phyloP scores from a whole-genome alignment of 2,888 invertebrate species.

The Nephrotoma guestfalica region DNA sequence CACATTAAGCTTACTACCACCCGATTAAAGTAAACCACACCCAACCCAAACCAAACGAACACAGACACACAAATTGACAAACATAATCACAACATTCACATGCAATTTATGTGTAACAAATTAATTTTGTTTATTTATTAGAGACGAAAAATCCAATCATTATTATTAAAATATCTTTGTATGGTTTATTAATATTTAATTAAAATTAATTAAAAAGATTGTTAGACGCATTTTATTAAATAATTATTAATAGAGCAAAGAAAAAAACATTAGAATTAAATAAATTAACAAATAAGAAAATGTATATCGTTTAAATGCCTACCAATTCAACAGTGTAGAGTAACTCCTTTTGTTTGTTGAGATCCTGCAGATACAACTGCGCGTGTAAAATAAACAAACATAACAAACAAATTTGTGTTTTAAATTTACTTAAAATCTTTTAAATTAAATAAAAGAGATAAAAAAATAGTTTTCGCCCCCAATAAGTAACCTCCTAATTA shows the following conservation, averaged over 20 bases:
- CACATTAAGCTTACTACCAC: neutral
- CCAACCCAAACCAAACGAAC: neutral
- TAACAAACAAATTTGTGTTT: slow-evolving; percentile 1
- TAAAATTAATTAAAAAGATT: neutral
- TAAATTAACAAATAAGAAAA: neutral
- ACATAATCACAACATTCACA: neutral
- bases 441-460: neutral
- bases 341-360: slow-evolving; percentile 73
- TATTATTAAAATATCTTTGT: neutral
- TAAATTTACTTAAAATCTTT: neutral
- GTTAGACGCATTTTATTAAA: neutral
- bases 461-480: slow-evolving; percentile 7
- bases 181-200: neutral
- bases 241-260: neutral
- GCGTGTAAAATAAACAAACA: slow-evolving; percentile 32
- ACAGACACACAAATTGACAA: neutral
- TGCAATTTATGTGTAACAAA: neutral
- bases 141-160: neutral
- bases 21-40: neutral
- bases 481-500: neutral
- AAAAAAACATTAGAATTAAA: neutral
- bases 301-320: slow-evolving; percentile 17
- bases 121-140: neutral
- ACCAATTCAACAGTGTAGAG: slow-evolving; percentile 73
- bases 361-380: slow-evolving; percentile 82